Percentiles rank a stretch among this genome's conserved stretches.
Conservation (phyloP, 2,113 vertebrate species). For the Danionella cerebrum region DNA sequence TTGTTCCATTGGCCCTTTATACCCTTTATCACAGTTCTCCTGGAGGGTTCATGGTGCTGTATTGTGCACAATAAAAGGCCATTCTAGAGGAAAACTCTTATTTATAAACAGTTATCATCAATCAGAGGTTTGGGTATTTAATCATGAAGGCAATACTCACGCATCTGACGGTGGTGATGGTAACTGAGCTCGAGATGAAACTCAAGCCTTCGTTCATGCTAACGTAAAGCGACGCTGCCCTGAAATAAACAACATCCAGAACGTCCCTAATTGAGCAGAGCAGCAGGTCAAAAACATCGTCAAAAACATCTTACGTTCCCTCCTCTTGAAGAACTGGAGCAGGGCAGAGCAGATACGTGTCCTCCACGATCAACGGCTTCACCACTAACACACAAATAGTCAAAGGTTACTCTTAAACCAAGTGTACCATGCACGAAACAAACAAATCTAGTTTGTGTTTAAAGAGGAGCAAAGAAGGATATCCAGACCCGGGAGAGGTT, state of each 20-base stretch:
- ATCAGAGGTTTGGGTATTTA: too few relatives aligned
- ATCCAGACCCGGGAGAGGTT: too few relatives aligned
- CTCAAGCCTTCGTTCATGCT: conserved; percentile 97
- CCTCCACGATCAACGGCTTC: conserved; percentile 88
- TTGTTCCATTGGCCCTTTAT: too few relatives aligned
- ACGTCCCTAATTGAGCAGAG: too few relatives aligned
- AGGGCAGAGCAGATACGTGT: conserved; percentile 91
- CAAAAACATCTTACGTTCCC: conserved; percentile 72
- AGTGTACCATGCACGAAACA: too few relatives aligned
- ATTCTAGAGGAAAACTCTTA: too few relatives aligned
- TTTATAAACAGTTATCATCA: too few relatives aligned
- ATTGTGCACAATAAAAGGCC: too few relatives aligned
- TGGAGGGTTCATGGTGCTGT: too few relatives aligned
- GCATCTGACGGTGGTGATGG: conserved; percentile 90
- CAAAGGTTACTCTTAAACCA: neutral
- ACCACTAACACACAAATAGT: conserved; percentile 66
- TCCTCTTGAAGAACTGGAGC: conserved; percentile 86
- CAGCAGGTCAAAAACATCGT: neutral
- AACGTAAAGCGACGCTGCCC: conserved; percentile 86
- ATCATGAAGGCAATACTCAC: conserved; percentile 75
- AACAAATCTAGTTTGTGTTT: too few relatives aligned
- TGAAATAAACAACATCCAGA: conserved; percentile 39
- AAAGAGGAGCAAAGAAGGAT: too few relatives aligned
- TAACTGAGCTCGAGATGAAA: conserved; percentile 97
- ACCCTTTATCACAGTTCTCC: too few relatives aligned